Evolutionary conservation across 2,888 invertebrate genomes (phyloP).

Genomic region (Disparrhopalites patrizii): DNA sequence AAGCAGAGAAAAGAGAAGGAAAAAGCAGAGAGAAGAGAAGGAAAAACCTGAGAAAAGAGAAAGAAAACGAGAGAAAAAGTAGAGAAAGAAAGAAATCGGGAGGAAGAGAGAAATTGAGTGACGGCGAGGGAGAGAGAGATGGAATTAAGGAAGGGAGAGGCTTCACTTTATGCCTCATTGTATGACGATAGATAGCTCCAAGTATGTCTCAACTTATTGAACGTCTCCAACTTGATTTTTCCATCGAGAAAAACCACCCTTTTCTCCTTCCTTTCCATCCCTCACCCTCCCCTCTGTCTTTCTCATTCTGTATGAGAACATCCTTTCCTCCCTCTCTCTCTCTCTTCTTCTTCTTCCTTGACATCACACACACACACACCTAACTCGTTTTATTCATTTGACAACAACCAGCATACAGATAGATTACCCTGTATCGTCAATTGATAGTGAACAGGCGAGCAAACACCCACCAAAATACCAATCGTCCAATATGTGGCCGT

Average conservation of each 20-base stretch:
- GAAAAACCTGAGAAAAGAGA: no score
- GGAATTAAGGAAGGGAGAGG: no score
- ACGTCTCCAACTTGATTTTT: constrained; percentile 16
- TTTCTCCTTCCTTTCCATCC: constrained; percentile 2
- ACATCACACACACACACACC: constrained; percentile 28
- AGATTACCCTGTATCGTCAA: constrained; percentile 33
- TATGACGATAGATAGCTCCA: no score
- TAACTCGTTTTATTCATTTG: constrained; percentile 37
- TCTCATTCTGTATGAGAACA: no score
- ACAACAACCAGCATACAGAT: constrained; percentile 23
- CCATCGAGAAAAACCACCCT: constrained; percentile 14
- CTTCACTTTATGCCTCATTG: no score
- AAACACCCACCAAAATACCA: constrained; percentile 27
- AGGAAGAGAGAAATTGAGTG: no score
- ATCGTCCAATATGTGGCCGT: neutral
- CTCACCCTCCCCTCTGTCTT: no score
- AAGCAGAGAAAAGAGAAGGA: no score
- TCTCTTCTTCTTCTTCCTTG: constrained; percentile 11
- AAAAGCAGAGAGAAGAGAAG: no score
- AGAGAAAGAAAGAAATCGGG: no score
- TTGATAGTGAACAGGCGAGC: constrained; percentile 27
- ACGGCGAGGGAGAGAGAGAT: no score
- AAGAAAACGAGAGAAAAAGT: no score
- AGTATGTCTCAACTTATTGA: constrained; percentile 12
- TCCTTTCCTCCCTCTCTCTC: constrained; percentile 1